These are phyloP conservation scores for Drosophila nr. perissopoda DNA, from an alignment of 2,888 invertebrate species.

Conservation along the genomic window DNA sequence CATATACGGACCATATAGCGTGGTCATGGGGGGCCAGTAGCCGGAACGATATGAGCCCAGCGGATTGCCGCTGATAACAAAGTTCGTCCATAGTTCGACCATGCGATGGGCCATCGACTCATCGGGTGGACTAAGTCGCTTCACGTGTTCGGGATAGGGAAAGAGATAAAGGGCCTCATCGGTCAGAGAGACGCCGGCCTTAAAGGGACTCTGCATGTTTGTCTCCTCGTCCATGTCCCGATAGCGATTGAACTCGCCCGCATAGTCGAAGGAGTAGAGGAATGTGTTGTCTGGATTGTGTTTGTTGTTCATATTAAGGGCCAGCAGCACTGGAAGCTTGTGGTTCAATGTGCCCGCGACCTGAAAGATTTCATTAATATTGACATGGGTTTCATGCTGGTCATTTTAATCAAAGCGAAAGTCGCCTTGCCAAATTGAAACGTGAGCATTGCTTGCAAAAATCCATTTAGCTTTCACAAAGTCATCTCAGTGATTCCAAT, in stretches of 20 bases:
- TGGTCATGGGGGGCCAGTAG: slow-evolving; percentile 84
- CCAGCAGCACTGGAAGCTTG: slow-evolving; percentile 85
- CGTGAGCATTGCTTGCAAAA: not conserved
- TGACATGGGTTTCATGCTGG: not conserved
- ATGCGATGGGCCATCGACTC: slow-evolving; percentile 84
- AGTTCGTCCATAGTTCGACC: slow-evolving; percentile 85
- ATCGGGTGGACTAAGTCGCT: slow-evolving; percentile 83
- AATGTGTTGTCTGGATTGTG: slow-evolving; percentile 84
- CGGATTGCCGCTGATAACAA: slow-evolving; percentile 83
- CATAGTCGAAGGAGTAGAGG: slow-evolving; percentile 86
- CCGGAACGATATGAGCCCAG: slow-evolving; percentile 75
- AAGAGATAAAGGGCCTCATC: slow-evolving; percentile 88
- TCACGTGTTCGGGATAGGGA: slow-evolving; percentile 83
- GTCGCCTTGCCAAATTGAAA: not conserved
- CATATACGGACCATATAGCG: slow-evolving; percentile 84
- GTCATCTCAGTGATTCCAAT: not conserved
- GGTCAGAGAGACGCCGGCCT: slow-evolving; percentile 86
- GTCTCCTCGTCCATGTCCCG: slow-evolving; percentile 84
- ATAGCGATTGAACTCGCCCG: slow-evolving; percentile 85
- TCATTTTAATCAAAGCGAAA: not conserved
- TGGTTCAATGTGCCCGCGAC: slow-evolving; percentile 85
- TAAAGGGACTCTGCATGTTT: slow-evolving; percentile 84
- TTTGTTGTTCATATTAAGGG: slow-evolving; percentile 84
- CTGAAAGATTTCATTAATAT: slow-evolving; percentile 71
- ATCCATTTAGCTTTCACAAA: not conserved